phyloP scores from a whole-genome alignment of 2,797 vertebrate genomes.

The Diplodus sargus region DNA sequence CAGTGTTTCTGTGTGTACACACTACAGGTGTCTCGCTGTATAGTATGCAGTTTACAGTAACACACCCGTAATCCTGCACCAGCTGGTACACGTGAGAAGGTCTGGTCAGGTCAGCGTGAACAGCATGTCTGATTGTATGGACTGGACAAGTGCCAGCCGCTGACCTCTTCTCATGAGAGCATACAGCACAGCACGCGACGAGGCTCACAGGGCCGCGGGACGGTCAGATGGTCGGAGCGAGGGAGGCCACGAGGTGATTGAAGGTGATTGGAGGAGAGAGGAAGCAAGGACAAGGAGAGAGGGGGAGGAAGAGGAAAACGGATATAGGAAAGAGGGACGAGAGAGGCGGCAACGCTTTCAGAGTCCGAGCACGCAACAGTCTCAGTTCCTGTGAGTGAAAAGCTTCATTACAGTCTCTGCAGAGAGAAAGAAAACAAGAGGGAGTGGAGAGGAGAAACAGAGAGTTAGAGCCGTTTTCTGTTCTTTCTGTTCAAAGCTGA shows the following conservation, averaged over 20 bases:
- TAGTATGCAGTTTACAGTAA: background rate
- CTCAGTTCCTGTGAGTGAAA: slow-evolving; percentile 15
- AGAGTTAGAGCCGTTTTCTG: slow-evolving; percentile 43
- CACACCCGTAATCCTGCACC: slow-evolving; percentile 5
- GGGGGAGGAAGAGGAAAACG: background rate
- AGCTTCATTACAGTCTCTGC: slow-evolving; percentile 26
- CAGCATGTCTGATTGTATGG: slow-evolving; percentile 63
- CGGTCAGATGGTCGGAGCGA: slow-evolving; percentile 43
- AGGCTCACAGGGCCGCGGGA: slow-evolving; percentile 44
- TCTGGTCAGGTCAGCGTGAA: slow-evolving; percentile 58
- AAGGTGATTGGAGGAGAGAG: slow-evolving; percentile 59
- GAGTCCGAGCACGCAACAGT: slow-evolving; percentile 21
- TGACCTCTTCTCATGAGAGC: slow-evolving; percentile 55
- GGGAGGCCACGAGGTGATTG: slow-evolving; percentile 45
- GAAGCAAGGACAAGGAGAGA: background rate
- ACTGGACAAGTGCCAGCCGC: slow-evolving; percentile 63
- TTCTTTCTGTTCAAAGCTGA: slow-evolving; percentile 36
- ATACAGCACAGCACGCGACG: slow-evolving; percentile 34
- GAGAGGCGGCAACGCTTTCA: slow-evolving; percentile 15
- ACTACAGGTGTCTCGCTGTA: background rate
- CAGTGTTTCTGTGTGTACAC: background rate
- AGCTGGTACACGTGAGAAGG: slow-evolving; percentile 41
- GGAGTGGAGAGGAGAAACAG: background rate
- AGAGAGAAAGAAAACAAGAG: slow-evolving; percentile 19
- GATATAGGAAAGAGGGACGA: slow-evolving; percentile 23